Evolutionary conservation across 2,113 vertebrate genomes (phyloP).

Genomic region (Phoxinus phoxinus): DNA sequence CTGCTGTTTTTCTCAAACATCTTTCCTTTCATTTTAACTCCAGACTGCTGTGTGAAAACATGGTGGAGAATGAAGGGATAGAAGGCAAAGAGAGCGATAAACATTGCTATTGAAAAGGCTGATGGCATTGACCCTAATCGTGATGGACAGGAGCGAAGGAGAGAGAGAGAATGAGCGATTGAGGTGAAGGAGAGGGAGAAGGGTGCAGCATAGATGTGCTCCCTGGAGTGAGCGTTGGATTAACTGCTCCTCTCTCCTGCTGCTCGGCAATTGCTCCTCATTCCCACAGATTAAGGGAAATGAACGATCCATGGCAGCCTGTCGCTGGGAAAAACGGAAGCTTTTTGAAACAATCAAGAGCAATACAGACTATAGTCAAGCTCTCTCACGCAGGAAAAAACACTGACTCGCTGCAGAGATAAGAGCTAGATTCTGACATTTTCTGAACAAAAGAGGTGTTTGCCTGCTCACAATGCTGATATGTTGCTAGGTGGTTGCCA

Average conservation of each 20-base stretch:
- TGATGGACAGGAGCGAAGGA: not conserved
- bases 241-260: slow-evolving; percentile 64
- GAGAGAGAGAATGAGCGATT: slow-evolving; percentile 20
- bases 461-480: no score
- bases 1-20: slow-evolving; percentile 55
- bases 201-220: slow-evolving; percentile 15
- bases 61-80: not conserved
- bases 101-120: slow-evolving; percentile 29
- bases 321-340: slow-evolving; percentile 25
- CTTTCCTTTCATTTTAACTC: slow-evolving; percentile 58
- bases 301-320: slow-evolving; percentile 63
- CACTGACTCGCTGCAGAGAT: not conserved
- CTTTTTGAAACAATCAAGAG: slow-evolving; percentile 49
- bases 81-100: slow-evolving; percentile 41
- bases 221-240: slow-evolving; percentile 73
- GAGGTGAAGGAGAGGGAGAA: slow-evolving; percentile 26
- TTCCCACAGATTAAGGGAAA: slow-evolving; percentile 76
- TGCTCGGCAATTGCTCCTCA: slow-evolving; percentile 76
- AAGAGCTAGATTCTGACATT: no score
- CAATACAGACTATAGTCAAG: not conserved
- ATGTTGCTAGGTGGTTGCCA: not conserved
- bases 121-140: slow-evolving; percentile 40
- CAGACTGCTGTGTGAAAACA: slow-evolving; percentile 69
- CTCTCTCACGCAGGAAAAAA: not conserved
- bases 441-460: no score